These are phyloP conservation scores for Teleogryllus oceanicus DNA, from an alignment of 2,888 invertebrate species.

Conservation along the genomic window DNA sequence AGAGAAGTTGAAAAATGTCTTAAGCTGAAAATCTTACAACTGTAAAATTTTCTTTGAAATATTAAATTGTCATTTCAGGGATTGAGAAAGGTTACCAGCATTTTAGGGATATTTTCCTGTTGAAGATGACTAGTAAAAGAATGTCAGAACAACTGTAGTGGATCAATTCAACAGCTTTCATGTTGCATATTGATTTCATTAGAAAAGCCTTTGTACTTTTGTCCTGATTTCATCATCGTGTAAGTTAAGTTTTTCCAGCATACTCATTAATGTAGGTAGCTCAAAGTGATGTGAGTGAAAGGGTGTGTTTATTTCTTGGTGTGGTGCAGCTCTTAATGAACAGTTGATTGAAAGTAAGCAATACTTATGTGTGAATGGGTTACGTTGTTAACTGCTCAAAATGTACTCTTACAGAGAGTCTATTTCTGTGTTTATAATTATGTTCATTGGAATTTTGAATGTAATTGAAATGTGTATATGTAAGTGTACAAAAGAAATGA, in stretches of 20 bases:
- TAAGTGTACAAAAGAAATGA: neutral
- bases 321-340: conserved; percentile 7
- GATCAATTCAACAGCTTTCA: neutral
- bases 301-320: neutral
- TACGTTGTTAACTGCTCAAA: neutral
- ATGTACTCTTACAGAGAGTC: neutral
- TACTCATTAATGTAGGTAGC: conserved; percentile 8
- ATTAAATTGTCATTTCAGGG: too few species aligned
- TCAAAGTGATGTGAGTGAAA: neutral
- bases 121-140: too few species aligned
- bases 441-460: neutral
- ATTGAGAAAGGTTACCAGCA: too few species aligned
- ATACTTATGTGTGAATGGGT: neutral
- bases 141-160: too few species aligned
- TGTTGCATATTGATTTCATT: neutral
- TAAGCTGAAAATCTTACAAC: too few species aligned
- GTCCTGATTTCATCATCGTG: neutral
- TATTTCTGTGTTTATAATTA: neutral
- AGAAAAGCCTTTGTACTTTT: neutral
- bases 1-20: too few species aligned
- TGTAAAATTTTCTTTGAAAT: too few species aligned
- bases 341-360: neutral
- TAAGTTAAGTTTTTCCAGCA: neutral
- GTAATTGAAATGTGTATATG: neutral
- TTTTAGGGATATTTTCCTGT: too few species aligned